phyloP scores from a whole-genome alignment of 2,797 vertebrate genomes.

The Ptychobarbus kaznakovi region DNA sequence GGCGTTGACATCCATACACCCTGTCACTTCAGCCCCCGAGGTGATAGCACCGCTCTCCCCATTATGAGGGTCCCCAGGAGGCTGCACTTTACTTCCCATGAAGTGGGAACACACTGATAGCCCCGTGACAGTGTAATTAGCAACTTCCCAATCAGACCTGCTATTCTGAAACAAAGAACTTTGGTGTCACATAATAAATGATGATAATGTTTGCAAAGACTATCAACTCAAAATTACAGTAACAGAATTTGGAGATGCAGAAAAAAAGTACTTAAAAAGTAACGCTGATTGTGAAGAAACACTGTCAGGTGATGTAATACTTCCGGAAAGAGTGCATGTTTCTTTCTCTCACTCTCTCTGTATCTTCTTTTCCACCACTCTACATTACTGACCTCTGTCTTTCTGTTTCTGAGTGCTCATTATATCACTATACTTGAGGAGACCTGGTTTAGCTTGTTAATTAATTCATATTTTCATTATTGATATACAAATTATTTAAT shows the following conservation, averaged over 20 bases:
- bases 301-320: slow-evolving; percentile 53
- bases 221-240: neutral
- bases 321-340: slow-evolving; percentile 51
- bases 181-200: slow-evolving; percentile 6
- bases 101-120: slow-evolving; percentile 65
- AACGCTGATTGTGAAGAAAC: slow-evolving; percentile 2
- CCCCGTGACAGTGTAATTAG: slow-evolving; percentile 72
- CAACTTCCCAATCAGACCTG: slow-evolving; percentile 51
- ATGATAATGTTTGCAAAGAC: neutral
- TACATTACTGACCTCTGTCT: slow-evolving; percentile 7
- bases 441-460: slow-evolving; percentile 15
- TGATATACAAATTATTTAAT: neutral
- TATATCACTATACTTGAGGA: slow-evolving; percentile 44
- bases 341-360: slow-evolving; percentile 33
- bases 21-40: slow-evolving; percentile 60
- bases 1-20: slow-evolving; percentile 58
- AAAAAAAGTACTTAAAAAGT: neutral
- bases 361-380: slow-evolving; percentile 15
- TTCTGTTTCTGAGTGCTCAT: slow-evolving; percentile 43
- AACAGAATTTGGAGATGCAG: neutral
- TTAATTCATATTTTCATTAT: neutral
- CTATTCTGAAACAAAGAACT: slow-evolving; percentile 33
- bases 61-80: slow-evolving; percentile 56
- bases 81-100: slow-evolving; percentile 63
- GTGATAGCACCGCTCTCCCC: slow-evolving; percentile 52